Percentiles rank a stretch among this genome's conserved stretches.
phyloP scores from a whole-genome alignment of 2,888 invertebrate genomes.

The Caenorhabditis plicata region DNA sequence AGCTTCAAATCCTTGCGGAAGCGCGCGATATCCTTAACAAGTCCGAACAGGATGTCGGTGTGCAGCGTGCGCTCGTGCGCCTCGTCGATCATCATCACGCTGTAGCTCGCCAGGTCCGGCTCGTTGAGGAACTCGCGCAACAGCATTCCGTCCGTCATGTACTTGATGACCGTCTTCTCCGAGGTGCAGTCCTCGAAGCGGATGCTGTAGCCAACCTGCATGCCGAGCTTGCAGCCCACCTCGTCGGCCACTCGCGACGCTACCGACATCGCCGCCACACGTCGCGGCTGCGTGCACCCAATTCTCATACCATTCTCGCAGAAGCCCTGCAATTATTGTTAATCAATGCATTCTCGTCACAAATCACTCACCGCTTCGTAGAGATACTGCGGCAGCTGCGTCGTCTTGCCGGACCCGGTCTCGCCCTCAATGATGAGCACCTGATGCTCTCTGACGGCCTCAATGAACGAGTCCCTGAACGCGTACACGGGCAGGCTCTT shows the following conservation, averaged over 20 bases:
- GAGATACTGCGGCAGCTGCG: conserved; percentile 72
- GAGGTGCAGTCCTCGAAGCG: conserved; percentile 99
- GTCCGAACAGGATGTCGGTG: conserved; percentile 94
- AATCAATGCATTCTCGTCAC: not conserved
- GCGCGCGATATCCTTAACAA: conserved; percentile 73
- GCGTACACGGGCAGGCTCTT: conserved; percentile 89
- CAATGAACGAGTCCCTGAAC: conserved; percentile 83
- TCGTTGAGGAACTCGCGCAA: conserved; percentile 95
- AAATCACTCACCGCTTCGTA: conserved; percentile 68
- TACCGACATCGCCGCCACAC: conserved; percentile 99
- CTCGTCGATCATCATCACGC: conserved; percentile 98
- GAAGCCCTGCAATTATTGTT: conserved; percentile 63
- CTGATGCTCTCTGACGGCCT: conserved; percentile 79
- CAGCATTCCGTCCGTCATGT: conserved; percentile 98
- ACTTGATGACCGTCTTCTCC: conserved; percentile 91
- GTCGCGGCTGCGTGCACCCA: conserved; percentile 94
- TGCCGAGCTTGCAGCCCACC: conserved; percentile 90
- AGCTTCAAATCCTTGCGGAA: conserved; percentile 79
- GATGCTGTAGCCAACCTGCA: conserved; percentile 77
- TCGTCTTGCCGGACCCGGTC: conserved; percentile 72
- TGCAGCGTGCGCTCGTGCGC: conserved; percentile 97
- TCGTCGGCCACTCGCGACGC: conserved; percentile 96
- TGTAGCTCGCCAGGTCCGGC: conserved; percentile 91
- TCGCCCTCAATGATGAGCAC: conserved; percentile 73
- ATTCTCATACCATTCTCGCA: conserved; percentile 79